These are phyloP conservation scores for Anas platyrhynchos DNA, from an alignment of 2,113 vertebrate genomes.

Conservation along the genomic window DNA sequence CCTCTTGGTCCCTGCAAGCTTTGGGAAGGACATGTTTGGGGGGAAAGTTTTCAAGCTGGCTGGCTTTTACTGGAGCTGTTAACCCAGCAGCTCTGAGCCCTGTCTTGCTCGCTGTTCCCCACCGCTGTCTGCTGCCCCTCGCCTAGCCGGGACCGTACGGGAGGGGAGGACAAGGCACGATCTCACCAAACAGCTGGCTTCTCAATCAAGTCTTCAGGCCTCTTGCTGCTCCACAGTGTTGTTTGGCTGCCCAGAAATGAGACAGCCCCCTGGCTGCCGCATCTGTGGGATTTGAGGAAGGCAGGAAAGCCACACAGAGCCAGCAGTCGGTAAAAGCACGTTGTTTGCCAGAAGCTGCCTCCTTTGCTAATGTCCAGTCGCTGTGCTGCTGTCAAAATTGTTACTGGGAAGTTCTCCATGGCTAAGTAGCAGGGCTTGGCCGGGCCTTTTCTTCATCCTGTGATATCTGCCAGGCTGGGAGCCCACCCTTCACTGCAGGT, in stretches of 20 bases:
- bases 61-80: neutral
- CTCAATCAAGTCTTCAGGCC: neutral
- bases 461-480: neutral
- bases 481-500: neutral
- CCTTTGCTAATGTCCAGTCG: neutral
- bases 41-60: neutral
- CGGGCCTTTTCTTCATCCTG: neutral
- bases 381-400: neutral
- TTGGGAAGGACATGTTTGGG: neutral
- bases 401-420: neutral
- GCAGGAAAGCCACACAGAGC: neutral
- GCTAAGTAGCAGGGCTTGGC: neutral
- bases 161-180: neutral
- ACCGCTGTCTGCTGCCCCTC: neutral
- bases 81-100: neutral
- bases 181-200: neutral
- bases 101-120: accelerated
- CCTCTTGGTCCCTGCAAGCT: neutral
- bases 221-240: neutral
- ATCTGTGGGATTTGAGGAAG: neutral
- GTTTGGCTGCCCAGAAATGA: neutral
- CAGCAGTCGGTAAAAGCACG: neutral
- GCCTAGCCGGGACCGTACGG: neutral
- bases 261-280: neutral
- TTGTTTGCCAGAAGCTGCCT: neutral